A percentile compares a stretch with the other conserved stretches of the same genome.
Evolutionary conservation across 2,797 vertebrate genomes (phyloP).

Genomic region (Amniataba percoides): DNA sequence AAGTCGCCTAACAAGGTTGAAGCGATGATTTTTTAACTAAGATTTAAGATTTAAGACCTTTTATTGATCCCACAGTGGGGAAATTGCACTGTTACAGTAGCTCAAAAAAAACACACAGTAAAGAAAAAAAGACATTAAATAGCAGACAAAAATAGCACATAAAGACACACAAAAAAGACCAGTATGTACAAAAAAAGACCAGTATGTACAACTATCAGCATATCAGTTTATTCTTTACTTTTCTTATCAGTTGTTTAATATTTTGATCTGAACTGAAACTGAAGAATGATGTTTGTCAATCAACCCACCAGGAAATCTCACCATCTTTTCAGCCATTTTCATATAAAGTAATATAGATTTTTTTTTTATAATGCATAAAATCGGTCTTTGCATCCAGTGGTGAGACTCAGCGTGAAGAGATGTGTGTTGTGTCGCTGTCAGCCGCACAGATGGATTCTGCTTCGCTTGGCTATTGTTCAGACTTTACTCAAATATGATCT

Average conservation of each 20-base stretch:
- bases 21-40: not conserved
- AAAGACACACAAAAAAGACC: too few relatives aligned
- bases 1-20: not conserved
- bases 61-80: too few relatives aligned
- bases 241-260: not conserved
- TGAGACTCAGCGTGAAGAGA: not conserved
- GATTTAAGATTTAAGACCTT: too few relatives aligned
- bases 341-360: not conserved
- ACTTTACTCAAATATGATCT: conserved; percentile 60
- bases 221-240: not conserved
- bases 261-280: not conserved
- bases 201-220: not conserved
- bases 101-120: too few relatives aligned
- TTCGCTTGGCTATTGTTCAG: conserved; percentile 49
- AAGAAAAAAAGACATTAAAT: too few relatives aligned
- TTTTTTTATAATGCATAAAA: not conserved
- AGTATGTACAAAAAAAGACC: too few relatives aligned
- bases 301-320: not conserved
- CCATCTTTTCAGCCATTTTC: not conserved
- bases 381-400: conserved; percentile 17
- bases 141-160: too few relatives aligned
- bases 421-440: conserved; percentile 19
- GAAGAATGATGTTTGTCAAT: fast-evolving
- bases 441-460: conserved; percentile 46
- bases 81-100: too few relatives aligned